phyloP scores from a whole-genome alignment of 2,797 vertebrate species.

The Sylvia borin region DNA sequence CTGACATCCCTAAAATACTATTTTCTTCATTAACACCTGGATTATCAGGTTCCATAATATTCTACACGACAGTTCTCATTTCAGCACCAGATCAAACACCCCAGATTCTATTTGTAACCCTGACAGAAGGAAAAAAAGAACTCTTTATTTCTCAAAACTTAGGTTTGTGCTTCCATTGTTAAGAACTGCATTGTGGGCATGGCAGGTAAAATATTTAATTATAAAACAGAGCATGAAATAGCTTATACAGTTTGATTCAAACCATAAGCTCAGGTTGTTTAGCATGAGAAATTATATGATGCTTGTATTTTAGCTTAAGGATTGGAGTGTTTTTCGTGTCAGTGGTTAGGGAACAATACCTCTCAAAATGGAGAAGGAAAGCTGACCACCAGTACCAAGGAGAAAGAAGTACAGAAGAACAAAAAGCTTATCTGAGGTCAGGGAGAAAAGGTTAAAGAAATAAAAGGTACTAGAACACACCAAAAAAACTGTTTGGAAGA shows the following conservation, averaged over 20 bases:
- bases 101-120: neutral
- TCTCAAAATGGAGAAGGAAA: neutral
- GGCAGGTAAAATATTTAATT: neutral
- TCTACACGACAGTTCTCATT: neutral
- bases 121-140: neutral
- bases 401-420: neutral
- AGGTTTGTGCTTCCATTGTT: neutral
- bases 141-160: neutral
- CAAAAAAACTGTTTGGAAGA: neutral
- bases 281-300: neutral
- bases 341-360: neutral
- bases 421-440: neutral
- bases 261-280: neutral
- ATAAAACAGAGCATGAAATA: neutral
- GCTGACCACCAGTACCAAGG: neutral
- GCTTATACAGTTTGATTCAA: neutral
- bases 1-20: neutral
- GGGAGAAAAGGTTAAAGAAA: neutral
- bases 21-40: neutral
- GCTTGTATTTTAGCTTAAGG: neutral
- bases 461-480: neutral
- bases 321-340: neutral
- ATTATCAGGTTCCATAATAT: neutral
- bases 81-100: neutral
- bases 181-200: neutral